Conservation (phyloP, 2,113 vertebrate species). For the Tachysurus vachellii region DNA sequence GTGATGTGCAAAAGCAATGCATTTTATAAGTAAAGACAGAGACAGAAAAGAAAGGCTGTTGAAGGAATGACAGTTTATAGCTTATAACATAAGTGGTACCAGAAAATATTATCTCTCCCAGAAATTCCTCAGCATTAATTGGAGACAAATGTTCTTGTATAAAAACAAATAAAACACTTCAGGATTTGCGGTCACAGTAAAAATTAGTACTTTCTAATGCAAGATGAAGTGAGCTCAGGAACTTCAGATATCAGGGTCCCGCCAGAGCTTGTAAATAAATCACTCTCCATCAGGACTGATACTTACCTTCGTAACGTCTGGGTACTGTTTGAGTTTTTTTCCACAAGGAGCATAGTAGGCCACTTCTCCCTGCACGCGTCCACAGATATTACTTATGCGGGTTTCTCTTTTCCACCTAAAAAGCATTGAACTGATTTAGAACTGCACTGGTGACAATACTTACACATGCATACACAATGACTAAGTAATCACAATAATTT, state of each 20-base stretch:
- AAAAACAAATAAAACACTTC: not conserved
- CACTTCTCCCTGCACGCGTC: conserved; percentile 89
- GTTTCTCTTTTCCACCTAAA: conserved; percentile 94
- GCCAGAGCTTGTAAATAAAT: not conserved
- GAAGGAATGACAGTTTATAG: not conserved
- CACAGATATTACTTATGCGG: conserved; percentile 82
- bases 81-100: not conserved
- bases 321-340: conserved; percentile 92
- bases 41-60: not conserved
- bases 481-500: conserved; percentile 4
- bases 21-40: not conserved
- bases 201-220: not conserved
- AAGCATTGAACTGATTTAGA: not conserved
- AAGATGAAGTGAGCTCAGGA: not conserved
- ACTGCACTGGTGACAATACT: not conserved
- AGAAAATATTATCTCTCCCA: not conserved
- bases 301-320: conserved; percentile 91
- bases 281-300: not conserved
- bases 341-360: conserved; percentile 94
- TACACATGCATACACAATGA: not conserved
- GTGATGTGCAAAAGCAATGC: not conserved
- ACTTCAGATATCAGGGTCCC: not conserved
- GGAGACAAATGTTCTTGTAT: not conserved
- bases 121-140: not conserved
- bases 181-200: not conserved